Percentiles rank a stretch among this genome's conserved stretches.
Evolutionary conservation across 2,797 vertebrate species (phyloP).

Genomic region (Liasis olivaceus): DNA sequence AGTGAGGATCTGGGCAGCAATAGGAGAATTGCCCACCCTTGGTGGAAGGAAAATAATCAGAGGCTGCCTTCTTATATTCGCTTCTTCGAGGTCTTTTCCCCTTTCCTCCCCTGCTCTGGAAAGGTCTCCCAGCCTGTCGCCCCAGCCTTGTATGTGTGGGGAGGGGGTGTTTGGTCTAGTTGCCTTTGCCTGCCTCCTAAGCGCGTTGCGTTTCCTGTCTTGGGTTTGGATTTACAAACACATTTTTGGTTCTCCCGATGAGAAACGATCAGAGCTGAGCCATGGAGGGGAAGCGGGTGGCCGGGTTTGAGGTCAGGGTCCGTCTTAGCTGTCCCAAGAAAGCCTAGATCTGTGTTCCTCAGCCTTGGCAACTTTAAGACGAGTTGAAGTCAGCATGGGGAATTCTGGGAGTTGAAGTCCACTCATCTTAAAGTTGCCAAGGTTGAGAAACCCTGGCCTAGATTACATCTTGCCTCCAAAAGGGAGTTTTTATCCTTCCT

Average conservation of each 20-base stretch:
- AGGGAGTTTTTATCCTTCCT: too few species aligned
- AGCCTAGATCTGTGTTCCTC: too few species aligned
- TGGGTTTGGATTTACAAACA: background rate
- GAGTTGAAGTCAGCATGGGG: background rate
- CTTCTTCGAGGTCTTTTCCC: background rate
- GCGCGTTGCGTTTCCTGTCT: too few species aligned
- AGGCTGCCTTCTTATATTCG: conserved; percentile 32
- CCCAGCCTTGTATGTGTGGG: too few species aligned
- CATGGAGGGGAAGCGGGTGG: background rate
- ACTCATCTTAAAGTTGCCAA: background rate
- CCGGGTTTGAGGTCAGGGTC: too few species aligned
- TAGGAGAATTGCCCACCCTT: background rate
- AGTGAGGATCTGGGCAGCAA: background rate
- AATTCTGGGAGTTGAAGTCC: background rate
- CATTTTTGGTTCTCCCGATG: background rate
- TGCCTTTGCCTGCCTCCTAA: background rate
- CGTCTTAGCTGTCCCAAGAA: too few species aligned
- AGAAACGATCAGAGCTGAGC: background rate
- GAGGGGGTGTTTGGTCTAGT: background rate
- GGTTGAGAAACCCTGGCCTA: background rate
- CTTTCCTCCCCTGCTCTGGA: background rate
- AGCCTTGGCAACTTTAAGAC: too few species aligned
- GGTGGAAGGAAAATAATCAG: background rate
- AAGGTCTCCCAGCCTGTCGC: background rate
- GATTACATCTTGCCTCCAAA: too few species aligned